Conservation (phyloP, 2,888 invertebrate genomes). For the Periphyllus acericola region DNA sequence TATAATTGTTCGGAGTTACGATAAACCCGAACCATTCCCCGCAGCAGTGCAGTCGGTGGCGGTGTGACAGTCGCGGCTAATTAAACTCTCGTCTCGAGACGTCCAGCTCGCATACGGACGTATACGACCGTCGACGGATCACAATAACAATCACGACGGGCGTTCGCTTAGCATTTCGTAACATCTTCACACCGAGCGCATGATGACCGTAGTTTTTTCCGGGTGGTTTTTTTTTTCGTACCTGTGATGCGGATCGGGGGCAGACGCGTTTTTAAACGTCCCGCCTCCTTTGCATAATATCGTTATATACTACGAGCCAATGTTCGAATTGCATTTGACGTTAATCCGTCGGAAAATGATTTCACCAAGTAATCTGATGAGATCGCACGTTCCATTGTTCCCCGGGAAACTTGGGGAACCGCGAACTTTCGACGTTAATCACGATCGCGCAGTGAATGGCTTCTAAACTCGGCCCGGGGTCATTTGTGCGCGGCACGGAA, state of each 20-base stretch:
- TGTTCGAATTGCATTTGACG: neutral
- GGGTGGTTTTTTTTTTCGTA: no score
- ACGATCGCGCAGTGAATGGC: constrained; percentile 34
- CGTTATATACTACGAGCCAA: no score
- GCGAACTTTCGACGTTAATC: constrained; percentile 57
- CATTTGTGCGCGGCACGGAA: constrained; percentile 20
- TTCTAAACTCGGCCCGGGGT: constrained; percentile 26
- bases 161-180: neutral
- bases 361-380: constrained; percentile 11
- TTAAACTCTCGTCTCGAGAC: constrained; percentile 27
- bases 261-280: no score
- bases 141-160: neutral
- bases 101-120: neutral
- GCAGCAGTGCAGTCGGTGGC: neutral
- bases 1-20: constrained; percentile 7
- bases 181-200: no score
- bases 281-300: no score
- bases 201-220: no score
- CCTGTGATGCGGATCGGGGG: no score
- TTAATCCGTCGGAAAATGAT: constrained; percentile 24
- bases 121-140: neutral
- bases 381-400: constrained; percentile 28
- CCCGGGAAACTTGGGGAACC: constrained; percentile 15
- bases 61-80: constrained; percentile 10
- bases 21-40: neutral